Base-by-base conservation (phyloP, 2,797 vertebrate species). In the Chaenodraco wilsoni region DNA sequence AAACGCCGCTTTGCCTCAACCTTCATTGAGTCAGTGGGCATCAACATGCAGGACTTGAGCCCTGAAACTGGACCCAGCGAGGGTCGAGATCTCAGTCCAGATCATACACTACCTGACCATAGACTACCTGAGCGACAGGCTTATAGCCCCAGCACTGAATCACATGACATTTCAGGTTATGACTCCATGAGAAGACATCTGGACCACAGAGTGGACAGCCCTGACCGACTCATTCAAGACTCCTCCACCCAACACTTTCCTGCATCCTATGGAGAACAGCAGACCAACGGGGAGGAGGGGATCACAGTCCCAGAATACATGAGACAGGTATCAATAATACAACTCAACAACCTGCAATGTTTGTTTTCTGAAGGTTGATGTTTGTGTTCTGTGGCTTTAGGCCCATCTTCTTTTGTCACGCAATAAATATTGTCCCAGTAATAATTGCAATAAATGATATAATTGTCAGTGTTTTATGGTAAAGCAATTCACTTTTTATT, bases 1-100 rank as follows among this genome's bases (percentile, higher is more conserved):
- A 89, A 91, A 90, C 89, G 88, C 90, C 93, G 89, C 93, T 96
- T 96, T 95, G 93, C 95, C 87, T 87, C 91, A 88, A 13, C 94
- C 85, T 94, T 92, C 93, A 90, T 93, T 23, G 55, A 76, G 5
- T 10, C 60, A 13, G 21, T 13, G 14, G 72, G 23, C 2, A 46
- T 58, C 0, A 41, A 69, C 49, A 76, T 71, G 33, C 11, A 1
- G 1, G 72, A 86, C 14, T 65, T 69, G 1, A 59, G 8, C 16
- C 23, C 61, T 14, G 66, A 76, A 55, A 63, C 15, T 13, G 67
- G 62, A 73, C 61, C 58, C 2, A 2, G n/a, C 0, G 57, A 82
- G 59, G 77, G 16, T 41, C 56, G 3, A 31, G 33, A n/a, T 65
- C 49, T 66, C 40, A 81, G 66, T 78, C 79, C 78, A 4, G 64